Evolutionary conservation across 2,888 invertebrate genomes (phyloP), one percentile per base, ranked within the genome.

Genomic region (Colostygia pectinataria): DNA sequence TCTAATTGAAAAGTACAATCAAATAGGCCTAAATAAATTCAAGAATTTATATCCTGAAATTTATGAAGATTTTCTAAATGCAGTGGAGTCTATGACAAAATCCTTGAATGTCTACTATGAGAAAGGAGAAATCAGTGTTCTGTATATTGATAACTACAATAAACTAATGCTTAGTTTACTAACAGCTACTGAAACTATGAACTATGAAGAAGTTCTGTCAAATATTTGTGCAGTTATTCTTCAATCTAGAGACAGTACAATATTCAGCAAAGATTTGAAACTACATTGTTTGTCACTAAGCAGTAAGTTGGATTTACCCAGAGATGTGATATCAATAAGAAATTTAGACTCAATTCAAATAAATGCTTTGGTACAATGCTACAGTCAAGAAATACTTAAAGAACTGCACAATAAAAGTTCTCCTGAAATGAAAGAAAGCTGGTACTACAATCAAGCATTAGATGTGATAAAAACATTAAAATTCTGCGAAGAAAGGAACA

Each of bases 171-270:
- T 69, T 24, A 63, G 57, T 33, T 68, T 83, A 1, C 36, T 88
- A 8, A 71, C 69, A 59, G 56, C 57, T 13, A 52, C 64, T 44
- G 60, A 67, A 43, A 50, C 45, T 4, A 59, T 61, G 5, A 61
- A 71, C 13, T 55, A 68, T 39, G 42, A 67, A 47, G 65, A 72
- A 37, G 46, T 65, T 20, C 14, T 83, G 25, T 33, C 64, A 25
- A 73, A 73, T 57, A 81, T 87, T 42, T 77, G 79, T 53, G 55
- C 58, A 38, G 65, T 70, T 8, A 67, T 90, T 49, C 59, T 85
- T 1, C 65, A 56, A 51, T 64, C 72, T 8, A 71, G 59, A 39
- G 57, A 58, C 6, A 68, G 57, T 47, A 68, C 61, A 53, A 58
- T 76, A 43, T 84, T 83, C 52, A 71, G 53, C 42, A 80, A 71